These are phyloP conservation scores for Euglossa dilemma DNA, from an alignment of 1,140 invertebrate species.

Conservation along the genomic window DNA sequence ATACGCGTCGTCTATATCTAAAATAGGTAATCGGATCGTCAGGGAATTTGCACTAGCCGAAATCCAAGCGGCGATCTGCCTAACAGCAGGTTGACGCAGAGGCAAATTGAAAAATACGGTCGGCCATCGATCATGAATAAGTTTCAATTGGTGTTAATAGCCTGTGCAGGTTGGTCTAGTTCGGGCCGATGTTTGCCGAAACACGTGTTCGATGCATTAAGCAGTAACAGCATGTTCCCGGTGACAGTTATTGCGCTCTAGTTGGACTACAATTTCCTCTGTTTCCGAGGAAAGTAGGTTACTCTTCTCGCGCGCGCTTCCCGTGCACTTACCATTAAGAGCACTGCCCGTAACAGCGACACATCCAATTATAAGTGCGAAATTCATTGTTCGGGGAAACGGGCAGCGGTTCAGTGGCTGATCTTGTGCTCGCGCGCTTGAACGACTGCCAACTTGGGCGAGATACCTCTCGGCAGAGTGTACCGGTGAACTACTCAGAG, in stretches of 20 bases:
- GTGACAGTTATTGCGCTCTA: slow-evolving; percentile 31
- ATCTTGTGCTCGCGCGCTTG: slow-evolving; percentile 64
- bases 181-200: slow-evolving; percentile 20
- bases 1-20: too few species aligned
- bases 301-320: slow-evolving; percentile 39
- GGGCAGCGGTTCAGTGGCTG: slow-evolving; percentile 30
- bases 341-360: slow-evolving; percentile 73
- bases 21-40: too few species aligned
- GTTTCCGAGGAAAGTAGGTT: slow-evolving; percentile 49
- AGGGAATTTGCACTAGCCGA: too few species aligned
- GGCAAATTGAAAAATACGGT: not conserved
- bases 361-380: slow-evolving; percentile 80
- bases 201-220: slow-evolving; percentile 50
- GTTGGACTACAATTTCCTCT: slow-evolving; percentile 25
- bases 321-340: slow-evolving; percentile 75
- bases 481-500: slow-evolving; percentile 64
- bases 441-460: slow-evolving; percentile 74
- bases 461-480: slow-evolving; percentile 60
- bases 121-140: not conserved
- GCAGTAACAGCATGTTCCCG: slow-evolving; percentile 28
- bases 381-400: slow-evolving; percentile 75
- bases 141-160: slow-evolving; percentile 21
- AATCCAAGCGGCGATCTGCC: too few species aligned
- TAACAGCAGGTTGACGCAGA: too few species aligned
- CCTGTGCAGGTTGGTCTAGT: not conserved